Evolutionary conservation across 92 coral and sea anemone genomes (phyloP).

Genomic region (Parazoanthus darwini): DNA sequence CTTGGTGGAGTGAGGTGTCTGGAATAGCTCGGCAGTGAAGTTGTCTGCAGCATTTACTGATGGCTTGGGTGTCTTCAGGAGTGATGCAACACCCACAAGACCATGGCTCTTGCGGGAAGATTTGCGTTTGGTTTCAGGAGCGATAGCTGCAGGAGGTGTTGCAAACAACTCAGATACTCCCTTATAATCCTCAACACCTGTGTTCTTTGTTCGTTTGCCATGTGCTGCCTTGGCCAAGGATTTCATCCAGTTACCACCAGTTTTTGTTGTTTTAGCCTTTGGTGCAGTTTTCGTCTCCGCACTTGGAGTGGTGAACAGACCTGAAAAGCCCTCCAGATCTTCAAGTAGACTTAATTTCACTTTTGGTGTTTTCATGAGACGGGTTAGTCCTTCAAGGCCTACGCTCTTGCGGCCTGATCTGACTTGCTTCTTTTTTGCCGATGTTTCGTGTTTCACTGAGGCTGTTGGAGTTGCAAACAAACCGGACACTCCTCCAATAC

Average conservation of each 20-base stretch:
- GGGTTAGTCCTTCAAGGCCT: constrained; percentile 58
- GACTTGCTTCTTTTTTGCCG: constrained; percentile 21
- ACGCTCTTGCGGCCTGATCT: constrained; percentile 58
- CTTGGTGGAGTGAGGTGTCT: constrained; percentile 26
- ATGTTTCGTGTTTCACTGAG: constrained; percentile 14
- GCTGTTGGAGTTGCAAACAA: constrained; percentile 69
- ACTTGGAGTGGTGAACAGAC: constrained; percentile 67
- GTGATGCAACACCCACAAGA: constrained; percentile 38
- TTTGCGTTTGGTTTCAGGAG: background rate
- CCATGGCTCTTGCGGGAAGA: constrained; percentile 24
- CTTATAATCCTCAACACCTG: constrained; percentile 40
- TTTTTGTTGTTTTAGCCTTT: constrained; percentile 23
- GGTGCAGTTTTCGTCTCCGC: constrained; percentile 30
- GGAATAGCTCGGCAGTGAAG: constrained; percentile 50
- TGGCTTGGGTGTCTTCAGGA: constrained; percentile 50
- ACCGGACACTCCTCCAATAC: constrained; percentile 53
- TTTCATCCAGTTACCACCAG: constrained; percentile 71
- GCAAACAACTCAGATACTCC: constrained; percentile 70
- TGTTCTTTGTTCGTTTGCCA: constrained; percentile 43
- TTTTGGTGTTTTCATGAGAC: constrained; percentile 64
- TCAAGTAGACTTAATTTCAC: constrained; percentile 39
- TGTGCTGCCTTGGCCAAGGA: constrained; percentile 64
- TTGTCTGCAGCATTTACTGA: constrained; percentile 30
- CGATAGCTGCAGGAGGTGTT: constrained; percentile 47
- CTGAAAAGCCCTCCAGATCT: constrained; percentile 62